These are phyloP conservation scores for Gnathonemus longibarbis DNA, from an alignment of 2,113 vertebrate species.

Conservation along the genomic window DNA sequence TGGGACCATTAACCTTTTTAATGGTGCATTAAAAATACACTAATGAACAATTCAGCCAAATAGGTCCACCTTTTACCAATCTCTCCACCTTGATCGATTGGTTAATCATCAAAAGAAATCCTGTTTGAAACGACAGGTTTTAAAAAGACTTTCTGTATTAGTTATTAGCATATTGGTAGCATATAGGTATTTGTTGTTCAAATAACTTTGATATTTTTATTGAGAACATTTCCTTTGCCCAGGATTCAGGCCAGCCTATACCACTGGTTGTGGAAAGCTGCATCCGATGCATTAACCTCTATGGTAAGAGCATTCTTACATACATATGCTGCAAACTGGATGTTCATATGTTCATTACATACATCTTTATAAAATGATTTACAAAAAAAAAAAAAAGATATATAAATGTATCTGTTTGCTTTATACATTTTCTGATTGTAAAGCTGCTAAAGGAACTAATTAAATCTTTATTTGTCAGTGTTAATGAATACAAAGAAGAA, in stretches of 20 bases:
- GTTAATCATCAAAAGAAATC: background rate
- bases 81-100: background rate
- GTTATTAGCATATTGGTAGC: background rate
- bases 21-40: background rate
- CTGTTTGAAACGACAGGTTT: background rate
- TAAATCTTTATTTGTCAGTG: background rate
- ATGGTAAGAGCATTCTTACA: slow-evolving; percentile 65
- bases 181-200: background rate
- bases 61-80: background rate
- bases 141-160: background rate
- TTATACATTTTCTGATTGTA: background rate
- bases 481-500: background rate
- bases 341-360: background rate
- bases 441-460: background rate
- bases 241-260: slow-evolving; percentile 91
- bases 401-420: background rate
- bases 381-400: background rate
- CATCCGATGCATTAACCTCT: slow-evolving; percentile 93
- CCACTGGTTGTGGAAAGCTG: slow-evolving; percentile 96
- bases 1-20: too few relatives aligned
- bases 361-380: background rate
- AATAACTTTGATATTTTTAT: background rate
- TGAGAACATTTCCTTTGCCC: slow-evolving; percentile 23
- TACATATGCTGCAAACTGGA: background rate
- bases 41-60: background rate